Conservation (phyloP, 35 echinoderm and acorn worm genomes). For the Hemicentrotus pulcherrimus region DNA sequence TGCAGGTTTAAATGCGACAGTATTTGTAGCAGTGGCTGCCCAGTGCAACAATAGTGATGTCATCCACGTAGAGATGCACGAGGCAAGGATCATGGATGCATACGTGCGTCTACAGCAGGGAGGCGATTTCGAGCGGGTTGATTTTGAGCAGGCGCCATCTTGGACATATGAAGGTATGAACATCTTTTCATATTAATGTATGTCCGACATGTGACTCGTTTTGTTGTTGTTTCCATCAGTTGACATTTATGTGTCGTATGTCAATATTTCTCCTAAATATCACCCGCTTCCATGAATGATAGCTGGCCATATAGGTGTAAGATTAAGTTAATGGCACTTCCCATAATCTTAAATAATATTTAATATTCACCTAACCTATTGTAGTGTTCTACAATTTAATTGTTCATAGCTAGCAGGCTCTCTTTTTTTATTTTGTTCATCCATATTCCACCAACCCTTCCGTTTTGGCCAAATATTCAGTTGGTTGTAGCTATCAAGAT, state of each 20-base stretch:
- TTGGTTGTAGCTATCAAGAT: background rate
- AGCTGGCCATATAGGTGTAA: too few species aligned
- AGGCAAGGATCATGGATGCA: background rate
- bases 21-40: conserved; percentile 16
- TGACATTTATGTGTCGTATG: too few species aligned
- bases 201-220: background rate
- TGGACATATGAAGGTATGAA: background rate
- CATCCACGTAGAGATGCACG: background rate
- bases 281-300: too few species aligned
- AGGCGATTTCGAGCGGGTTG: conserved; percentile 12
- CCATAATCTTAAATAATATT: too few species aligned
- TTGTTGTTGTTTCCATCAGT: too few species aligned
- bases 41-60: background rate
- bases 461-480: background rate
- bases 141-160: background rate
- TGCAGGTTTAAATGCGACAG: background rate
- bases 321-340: too few species aligned
- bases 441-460: background rate
- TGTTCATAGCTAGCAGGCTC: background rate
- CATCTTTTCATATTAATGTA: background rate
- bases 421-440: background rate
- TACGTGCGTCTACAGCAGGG: conserved; percentile 3
- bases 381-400: too few species aligned
- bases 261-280: too few species aligned
- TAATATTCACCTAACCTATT: too few species aligned